Evolutionary conservation across 1,140 invertebrate genomes (phyloP), one percentile per base, ranked within the genome.

Genomic region (Stegodyphus mimosarum): DNA sequence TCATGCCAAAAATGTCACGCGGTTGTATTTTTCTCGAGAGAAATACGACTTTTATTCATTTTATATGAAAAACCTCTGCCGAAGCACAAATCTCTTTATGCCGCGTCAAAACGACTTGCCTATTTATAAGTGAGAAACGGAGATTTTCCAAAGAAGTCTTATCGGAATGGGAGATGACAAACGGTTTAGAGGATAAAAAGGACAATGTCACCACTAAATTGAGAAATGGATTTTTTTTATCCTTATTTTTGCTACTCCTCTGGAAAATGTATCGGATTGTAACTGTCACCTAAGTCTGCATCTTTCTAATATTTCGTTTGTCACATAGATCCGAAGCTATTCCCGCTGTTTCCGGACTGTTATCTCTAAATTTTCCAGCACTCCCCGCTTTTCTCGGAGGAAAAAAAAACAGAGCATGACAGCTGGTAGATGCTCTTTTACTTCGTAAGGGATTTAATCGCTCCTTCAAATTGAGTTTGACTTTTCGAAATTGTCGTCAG

Each of bases 141-240:
- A 33, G 33, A 33, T 33, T 33, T 60, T 70, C 48, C 50, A 51
- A 7, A 15, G 66, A 17, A 17, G 77, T 70, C 66, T 79, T 79
- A 79, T 79, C 77, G 77, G n/a, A 17, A 79, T 79, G 66, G 70
- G n/a, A 79, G 50, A 70, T 79, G 77, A 79, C 66, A 70, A 66
- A 53, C 17, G 77, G 51, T 11, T 79, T 60, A 50, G 6, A 55
- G 67, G 18, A 77, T 77, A 66, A 48, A 77, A 77, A 77, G 52
- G 11, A 48, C 9, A 60, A 60, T 17, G 49, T 51, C 75, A 51
- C 7, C 75, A 52, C 75, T 66, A 77, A 79, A 79, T 79, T 79
- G 77, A 79, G 77, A 70, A 70, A 79, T 69, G 49, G 33, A 33
- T 70, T 33, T 33, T 33, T 33, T 33, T 33, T 33, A 69, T 17